Evolutionary conservation across 1,140 invertebrate genomes (phyloP).

Genomic region (Ooceraea biroi): DNA sequence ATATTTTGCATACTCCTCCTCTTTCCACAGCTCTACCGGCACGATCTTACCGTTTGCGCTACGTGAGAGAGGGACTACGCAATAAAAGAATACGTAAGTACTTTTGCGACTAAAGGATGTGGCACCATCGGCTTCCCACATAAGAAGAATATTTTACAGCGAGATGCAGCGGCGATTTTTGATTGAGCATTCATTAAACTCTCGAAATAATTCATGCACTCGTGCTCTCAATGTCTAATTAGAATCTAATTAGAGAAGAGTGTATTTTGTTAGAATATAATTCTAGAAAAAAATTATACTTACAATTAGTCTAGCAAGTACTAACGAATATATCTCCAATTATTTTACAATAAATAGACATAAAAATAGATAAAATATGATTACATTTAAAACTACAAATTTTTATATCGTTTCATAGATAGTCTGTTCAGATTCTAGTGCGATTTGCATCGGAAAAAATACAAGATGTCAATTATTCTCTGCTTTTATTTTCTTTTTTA

Average conservation of each 20-base stretch:
- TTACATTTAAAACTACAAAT: too few relatives aligned
- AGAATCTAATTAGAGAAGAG: not conserved
- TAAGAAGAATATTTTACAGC: not conserved
- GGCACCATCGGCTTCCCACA: not conserved
- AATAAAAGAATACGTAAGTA: slow-evolving; percentile 74
- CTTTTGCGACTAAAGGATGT: slow-evolving; percentile 44
- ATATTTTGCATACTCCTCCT: slow-evolving; percentile 79
- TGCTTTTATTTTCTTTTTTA: too few relatives aligned
- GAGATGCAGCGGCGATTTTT: not conserved
- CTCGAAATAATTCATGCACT: not conserved
- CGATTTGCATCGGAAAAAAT: too few relatives aligned
- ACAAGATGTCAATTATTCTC: too few relatives aligned
- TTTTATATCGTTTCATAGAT: too few relatives aligned
- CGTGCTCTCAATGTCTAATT: not conserved
- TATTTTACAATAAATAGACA: too few relatives aligned
- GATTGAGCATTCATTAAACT: not conserved
- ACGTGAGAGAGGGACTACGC: slow-evolving; percentile 67
- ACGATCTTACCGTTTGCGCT: slow-evolving; percentile 51
- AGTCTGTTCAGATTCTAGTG: too few relatives aligned
- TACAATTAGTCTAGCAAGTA: too few relatives aligned
- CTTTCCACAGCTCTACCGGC: slow-evolving; percentile 33
- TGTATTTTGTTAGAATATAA: too few relatives aligned
- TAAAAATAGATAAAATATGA: too few relatives aligned
- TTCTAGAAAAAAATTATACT: too few relatives aligned
- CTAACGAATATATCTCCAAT: too few relatives aligned